Evolutionary conservation across 2,888 invertebrate genomes (phyloP), one percentile per base, ranked within the genome.

Genomic region (Erebia epiphron): DNA sequence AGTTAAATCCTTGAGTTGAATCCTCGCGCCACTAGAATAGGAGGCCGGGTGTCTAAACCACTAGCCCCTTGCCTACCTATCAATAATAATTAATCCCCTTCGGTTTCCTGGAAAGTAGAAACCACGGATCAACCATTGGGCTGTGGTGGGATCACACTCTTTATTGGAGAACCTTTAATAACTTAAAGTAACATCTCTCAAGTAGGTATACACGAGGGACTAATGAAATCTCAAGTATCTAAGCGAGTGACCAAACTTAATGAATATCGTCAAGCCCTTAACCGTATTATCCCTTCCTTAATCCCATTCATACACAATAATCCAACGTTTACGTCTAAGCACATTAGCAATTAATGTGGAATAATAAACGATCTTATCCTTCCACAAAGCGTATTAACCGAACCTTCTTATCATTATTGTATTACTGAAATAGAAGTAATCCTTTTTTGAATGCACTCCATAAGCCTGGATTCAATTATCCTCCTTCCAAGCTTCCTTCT

Each of bases 391-490:
- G 70, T 62, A 77, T 78, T 76, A 78, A 75, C 72, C 75, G 75
- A 78, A 74, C 76, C 75, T 73, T 77, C 76, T 76, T 77, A 70
- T 67, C 68, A 75, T 81, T 80, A 83, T 85, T 78, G 80, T 77
- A 79, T 82, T 83, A 80, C 63, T 41, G 13, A 13, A 64, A 54
- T 54, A 64, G 35, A 2, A 21, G 10, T 57, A 14, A 57, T 26
- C 18, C 26, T 21, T 21, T 14, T 21, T 18, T 54, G 1, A 54
- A 18, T 10, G 52, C 10, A 16, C 16, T 14, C 50, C 50, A 18
- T n/a, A 13, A 56, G 11, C 21, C 13, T 10, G 14, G 13, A 26
- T 14, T 14, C 26, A 54, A 18, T 10, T 8, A 52, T 52, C 46
- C 46, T 11, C 2, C 13, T 11, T 46, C 4, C 11, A 13, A 46